These are phyloP conservation scores for Amblyjoppa fuscipennis DNA, from an alignment of 2,888 invertebrate species.

Conservation along the genomic window DNA sequence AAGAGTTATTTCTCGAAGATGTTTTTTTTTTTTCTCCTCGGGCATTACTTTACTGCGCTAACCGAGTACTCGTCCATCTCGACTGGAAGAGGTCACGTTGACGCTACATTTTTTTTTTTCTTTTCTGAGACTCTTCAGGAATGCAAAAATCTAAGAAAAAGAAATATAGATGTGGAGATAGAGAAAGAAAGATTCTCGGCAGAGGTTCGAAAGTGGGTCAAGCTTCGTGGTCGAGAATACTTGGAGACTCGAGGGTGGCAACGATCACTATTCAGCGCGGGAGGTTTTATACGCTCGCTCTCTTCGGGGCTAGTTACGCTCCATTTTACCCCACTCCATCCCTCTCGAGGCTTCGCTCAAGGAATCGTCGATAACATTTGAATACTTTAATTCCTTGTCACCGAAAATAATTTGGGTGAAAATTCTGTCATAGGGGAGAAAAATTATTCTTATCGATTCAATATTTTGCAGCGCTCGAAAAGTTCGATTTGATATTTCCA, in stretches of 20 bases:
- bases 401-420: too few species aligned
- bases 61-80: background rate
- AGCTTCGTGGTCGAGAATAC: constrained; percentile 28
- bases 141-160: background rate
- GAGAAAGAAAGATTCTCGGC: constrained; percentile 17
- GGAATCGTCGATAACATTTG: background rate
- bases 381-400: background rate
- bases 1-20: background rate
- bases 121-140: background rate
- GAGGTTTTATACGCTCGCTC: background rate
- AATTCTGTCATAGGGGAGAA: too few species aligned
- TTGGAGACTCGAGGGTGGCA: constrained; percentile 14
- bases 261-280: constrained; percentile 9
- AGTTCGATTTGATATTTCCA: too few species aligned
- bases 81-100: background rate
- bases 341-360: background rate
- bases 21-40: constrained; percentile 1
- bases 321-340: background rate
- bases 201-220: constrained; percentile 13
- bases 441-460: too few species aligned
- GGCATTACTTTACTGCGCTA: background rate
- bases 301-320: background rate
- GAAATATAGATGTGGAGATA: background rate
- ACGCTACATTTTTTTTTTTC: constrained; percentile 3
- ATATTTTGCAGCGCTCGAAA: too few species aligned